Evolutionary conservation across 2,113 vertebrate species (phyloP).

Genomic region (Montifringilla adamsi): DNA sequence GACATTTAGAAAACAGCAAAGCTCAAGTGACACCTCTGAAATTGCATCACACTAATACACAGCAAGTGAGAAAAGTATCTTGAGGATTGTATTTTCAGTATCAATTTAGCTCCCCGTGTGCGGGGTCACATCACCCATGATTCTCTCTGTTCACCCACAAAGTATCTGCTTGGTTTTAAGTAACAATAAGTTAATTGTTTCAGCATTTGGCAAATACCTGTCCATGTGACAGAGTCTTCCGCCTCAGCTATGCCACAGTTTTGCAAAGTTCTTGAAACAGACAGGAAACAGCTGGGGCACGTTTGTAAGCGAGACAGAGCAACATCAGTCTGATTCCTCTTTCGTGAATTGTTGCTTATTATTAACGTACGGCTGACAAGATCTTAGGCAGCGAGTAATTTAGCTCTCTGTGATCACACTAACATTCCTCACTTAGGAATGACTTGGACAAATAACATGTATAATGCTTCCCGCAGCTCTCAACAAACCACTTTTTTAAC

Average conservation of each 20-base stretch:
- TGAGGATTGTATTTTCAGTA: not conserved
- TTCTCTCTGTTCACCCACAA: not conserved
- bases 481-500: not conserved
- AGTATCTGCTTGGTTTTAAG: not conserved
- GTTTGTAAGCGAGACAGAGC: not conserved
- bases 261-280: not conserved
- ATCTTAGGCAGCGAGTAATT: not conserved
- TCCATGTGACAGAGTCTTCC: not conserved
- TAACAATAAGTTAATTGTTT: not conserved
- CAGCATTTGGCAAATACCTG: not conserved
- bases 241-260: not conserved
- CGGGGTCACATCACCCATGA: not conserved
- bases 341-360: not conserved
- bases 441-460: accelerated
- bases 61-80: not conserved
- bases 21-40: not conserved
- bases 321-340: not conserved
- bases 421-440: not conserved
- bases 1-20: not conserved
- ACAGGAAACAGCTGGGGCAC: not conserved
- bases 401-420: not conserved
- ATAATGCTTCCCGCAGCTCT: not conserved
- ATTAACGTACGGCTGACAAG: accelerated
- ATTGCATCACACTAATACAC: not conserved
- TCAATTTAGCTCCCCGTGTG: not conserved